Evolutionary conservation across 2,797 vertebrate genomes (phyloP), one percentile per base, ranked within the genome.

Genomic region (Adrianichthys oophorus): DNA sequence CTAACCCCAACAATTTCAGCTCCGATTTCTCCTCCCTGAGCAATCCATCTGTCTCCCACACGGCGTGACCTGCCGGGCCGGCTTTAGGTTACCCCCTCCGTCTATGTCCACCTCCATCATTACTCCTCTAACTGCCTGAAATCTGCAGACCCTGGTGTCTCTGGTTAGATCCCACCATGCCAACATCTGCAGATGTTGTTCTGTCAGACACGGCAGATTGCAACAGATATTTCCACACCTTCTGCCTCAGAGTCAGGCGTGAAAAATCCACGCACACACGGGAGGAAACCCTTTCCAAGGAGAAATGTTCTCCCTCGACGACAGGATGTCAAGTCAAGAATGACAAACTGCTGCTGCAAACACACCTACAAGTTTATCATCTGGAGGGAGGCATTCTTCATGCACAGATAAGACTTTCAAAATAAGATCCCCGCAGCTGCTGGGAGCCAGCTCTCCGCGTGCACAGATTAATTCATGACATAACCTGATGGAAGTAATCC

Each of bases 11-110:
- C 80, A 80, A 84, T 85, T 66, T 80, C 6, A 70, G 78, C 81
- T 89, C 83, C 68, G 26, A 68, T 89, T 88, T 88, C 89, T 84
- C 62, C 75, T 78, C 85, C 76, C 71, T 0, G 48, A 80, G 83
- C 79, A 60, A 87, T 89, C 82, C 62, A 83, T 89, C 85, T 87
- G 81, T 74, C 82, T 74, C 83, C 80, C 83, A 74, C 79, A 18
- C 45, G 59, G 76, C 14, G 54, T 85, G 88, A 89, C 87, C 88
- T 72, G 74, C 81, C 71, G 81, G 72, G 72, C 83, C 73, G 83
- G 82, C 84, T 70, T 90, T 85, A 59, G 62, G 87, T 89, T 87
- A 83, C 88, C 80, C 73, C 85, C 76, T 85, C 84, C 56, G 85
- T 89, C 85, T 88, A 80, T 82, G 87, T 90, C 86, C 70, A 37